Conservation (phyloP, 2,888 invertebrate species). For the Luffia ferchaultella region DNA sequence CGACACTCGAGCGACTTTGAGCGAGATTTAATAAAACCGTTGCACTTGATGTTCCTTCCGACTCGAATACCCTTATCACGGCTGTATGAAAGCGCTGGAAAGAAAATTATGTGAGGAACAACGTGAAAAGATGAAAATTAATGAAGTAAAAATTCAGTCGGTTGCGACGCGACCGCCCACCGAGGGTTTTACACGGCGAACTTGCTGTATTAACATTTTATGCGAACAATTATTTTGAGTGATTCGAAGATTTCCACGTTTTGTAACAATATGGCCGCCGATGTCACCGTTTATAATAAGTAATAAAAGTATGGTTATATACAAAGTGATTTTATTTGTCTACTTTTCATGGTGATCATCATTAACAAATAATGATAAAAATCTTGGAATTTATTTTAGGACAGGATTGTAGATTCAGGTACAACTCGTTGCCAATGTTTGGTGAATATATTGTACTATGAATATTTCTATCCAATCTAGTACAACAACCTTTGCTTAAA, state of each 20-base stretch:
- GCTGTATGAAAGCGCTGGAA: conserved; percentile 56
- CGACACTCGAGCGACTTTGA: conserved; percentile 56
- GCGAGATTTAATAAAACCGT: conserved; percentile 50
- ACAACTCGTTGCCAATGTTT: no score
- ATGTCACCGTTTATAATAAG: no score
- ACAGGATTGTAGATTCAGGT: no score
- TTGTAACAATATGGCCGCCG: background rate
- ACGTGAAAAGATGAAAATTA: conserved; percentile 60
- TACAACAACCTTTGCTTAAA: no score
- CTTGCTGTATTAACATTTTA: background rate
- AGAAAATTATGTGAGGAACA: conserved; percentile 57
- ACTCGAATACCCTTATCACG: conserved; percentile 54
- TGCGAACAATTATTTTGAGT: background rate
- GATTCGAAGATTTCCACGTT: background rate
- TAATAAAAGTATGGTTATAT: no score
- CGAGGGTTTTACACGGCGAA: background rate
- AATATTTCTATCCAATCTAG: no score
- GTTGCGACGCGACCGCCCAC: background rate
- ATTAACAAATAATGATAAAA: no score
- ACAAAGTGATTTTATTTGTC: no score
- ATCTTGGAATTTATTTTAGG: no score
- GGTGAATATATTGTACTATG: no score
- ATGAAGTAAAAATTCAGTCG: conserved; percentile 56
- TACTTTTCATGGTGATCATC: no score
- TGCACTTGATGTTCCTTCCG: conserved; percentile 30